These are phyloP conservation scores for Apamea crenata DNA, from an alignment of 2,888 invertebrate genomes.

Conservation along the genomic window DNA sequence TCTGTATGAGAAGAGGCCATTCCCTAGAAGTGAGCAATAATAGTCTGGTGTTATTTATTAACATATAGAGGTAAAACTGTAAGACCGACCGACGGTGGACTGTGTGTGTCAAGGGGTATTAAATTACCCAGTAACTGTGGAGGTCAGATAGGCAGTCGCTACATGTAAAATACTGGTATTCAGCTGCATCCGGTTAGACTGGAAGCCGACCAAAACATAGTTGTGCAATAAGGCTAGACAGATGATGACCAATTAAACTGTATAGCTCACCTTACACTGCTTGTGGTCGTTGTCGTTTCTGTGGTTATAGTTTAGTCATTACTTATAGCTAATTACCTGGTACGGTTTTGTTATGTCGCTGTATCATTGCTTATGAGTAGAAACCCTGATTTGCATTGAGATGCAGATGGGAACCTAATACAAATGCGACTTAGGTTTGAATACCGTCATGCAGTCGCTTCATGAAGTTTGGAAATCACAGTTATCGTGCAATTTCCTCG, in stretches of 20 bases:
- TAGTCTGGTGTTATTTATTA: not conserved
- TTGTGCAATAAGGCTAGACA: too few species aligned
- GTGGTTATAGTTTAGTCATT: not conserved
- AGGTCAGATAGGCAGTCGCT: too few species aligned
- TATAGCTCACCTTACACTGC: not conserved
- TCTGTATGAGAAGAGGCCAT: too few species aligned
- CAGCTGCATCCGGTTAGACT: too few species aligned
- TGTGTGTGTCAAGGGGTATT: too few species aligned
- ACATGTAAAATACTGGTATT: too few species aligned
- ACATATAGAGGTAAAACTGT: not conserved
- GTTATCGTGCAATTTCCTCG: not conserved
- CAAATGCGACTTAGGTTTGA: not conserved
- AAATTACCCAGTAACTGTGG: too few species aligned
- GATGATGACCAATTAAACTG: not conserved
- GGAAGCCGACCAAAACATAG: too few species aligned
- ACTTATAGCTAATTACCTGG: not conserved
- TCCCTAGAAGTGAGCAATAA: too few species aligned
- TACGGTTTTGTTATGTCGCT: not conserved
- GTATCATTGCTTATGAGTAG: not conserved
- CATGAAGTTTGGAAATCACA: conserved; percentile 26
- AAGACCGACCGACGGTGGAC: too few species aligned
- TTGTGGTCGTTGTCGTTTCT: not conserved
- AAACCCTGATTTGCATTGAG: not conserved
- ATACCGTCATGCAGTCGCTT: not conserved
- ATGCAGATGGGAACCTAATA: not conserved